Evolutionary conservation across 2,888 invertebrate genomes (phyloP).

Genomic region (Hemaris fuciformis): DNA sequence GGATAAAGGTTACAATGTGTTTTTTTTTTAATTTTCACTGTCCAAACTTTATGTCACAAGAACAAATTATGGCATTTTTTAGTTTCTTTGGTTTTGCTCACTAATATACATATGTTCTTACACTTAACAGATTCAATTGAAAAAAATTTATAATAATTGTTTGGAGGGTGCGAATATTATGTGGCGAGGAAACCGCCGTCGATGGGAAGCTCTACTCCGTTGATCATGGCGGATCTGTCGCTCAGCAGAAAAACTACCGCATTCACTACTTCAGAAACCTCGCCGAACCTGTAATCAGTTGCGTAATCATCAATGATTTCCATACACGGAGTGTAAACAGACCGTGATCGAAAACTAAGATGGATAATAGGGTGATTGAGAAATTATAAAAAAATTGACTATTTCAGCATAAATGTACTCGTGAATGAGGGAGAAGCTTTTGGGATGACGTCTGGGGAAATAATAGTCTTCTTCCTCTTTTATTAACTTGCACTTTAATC

Average conservation of each 20-base stretch:
- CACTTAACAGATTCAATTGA: not conserved
- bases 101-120: not conserved
- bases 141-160: not conserved
- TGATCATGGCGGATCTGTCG: slow-evolving; percentile 89
- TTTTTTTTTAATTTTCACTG: not conserved
- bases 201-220: slow-evolving; percentile 87
- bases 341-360: not conserved
- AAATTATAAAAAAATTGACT: no score
- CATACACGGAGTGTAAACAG: not conserved
- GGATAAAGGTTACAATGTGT: slow-evolving; percentile 3
- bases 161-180: slow-evolving; percentile 42
- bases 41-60: not conserved
- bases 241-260: slow-evolving; percentile 90
- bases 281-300: slow-evolving; percentile 81
- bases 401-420: no score
- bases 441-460: no score
- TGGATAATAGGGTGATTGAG: no score
- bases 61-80: not conserved
- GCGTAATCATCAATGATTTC: not conserved
- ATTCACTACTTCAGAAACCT: slow-evolving; percentile 91
- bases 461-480: no score
- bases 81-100: slow-evolving; percentile 9
- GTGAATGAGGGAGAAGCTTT: no score
- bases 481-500: no score
- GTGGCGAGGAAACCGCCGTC: slow-evolving; percentile 89